Percentiles rank a stretch among this genome's conserved stretches.
Evolutionary conservation across 2,113 vertebrate genomes (phyloP).

Genomic region (Hippocampus barbouri): DNA sequence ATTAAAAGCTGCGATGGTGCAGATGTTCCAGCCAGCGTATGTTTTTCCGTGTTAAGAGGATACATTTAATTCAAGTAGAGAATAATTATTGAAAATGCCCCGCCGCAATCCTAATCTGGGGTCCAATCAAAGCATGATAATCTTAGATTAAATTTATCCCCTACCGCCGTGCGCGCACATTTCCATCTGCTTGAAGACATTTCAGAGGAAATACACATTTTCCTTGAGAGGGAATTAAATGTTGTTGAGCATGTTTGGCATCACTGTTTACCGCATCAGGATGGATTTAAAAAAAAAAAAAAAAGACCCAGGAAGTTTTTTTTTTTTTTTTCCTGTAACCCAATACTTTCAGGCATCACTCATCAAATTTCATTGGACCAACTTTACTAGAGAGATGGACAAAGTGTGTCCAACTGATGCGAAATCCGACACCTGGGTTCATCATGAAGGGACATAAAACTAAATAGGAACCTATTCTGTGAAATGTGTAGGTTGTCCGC

Average conservation of each 20-base stretch:
- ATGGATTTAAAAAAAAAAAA: constrained; percentile 42
- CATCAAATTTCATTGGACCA: not conserved
- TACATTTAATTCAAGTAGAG: constrained; percentile 70
- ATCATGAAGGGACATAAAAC: not conserved
- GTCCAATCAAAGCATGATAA: constrained; percentile 70
- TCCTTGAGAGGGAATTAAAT: constrained; percentile 61
- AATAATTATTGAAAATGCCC: constrained; percentile 74
- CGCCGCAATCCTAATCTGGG: constrained; percentile 70
- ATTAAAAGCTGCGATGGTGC: constrained; percentile 59
- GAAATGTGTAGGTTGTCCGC: no score
- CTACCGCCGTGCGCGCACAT: constrained; percentile 23
- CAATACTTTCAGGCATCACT: not conserved
- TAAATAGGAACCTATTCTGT: not conserved
- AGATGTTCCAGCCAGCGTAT: constrained; percentile 65
- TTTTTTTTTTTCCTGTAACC: not conserved
- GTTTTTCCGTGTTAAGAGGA: constrained; percentile 69
- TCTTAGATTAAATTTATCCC: constrained; percentile 72
- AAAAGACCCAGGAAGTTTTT: constrained; percentile 17
- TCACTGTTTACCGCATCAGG: constrained; percentile 59
- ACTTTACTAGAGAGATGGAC: not conserved
- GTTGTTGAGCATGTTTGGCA: constrained; percentile 36
- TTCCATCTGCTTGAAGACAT: constrained; percentile 74
- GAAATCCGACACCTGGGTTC: not conserved
- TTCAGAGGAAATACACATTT: constrained; percentile 71
- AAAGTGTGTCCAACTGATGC: not conserved